These are phyloP conservation scores for Whitmania pigra DNA, from an alignment of 1,140 invertebrate genomes.

Conservation along the genomic window DNA sequence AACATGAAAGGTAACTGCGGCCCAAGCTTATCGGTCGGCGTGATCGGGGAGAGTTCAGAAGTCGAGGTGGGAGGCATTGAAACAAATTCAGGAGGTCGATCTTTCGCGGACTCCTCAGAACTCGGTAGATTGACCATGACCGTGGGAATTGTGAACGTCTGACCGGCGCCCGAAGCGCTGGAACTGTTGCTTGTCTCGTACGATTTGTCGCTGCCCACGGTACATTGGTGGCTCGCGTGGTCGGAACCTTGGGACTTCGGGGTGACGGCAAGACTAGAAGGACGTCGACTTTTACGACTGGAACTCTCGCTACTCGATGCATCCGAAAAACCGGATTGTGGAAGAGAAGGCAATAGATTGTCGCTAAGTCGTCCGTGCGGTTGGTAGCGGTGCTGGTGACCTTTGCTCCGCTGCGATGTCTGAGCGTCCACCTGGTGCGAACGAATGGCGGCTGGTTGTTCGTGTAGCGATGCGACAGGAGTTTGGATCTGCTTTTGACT, in stretches of 20 bases:
- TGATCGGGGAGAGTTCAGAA: background rate
- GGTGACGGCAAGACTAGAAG: slow-evolving; percentile 5
- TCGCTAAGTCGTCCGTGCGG: background rate
- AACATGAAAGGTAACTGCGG: no score
- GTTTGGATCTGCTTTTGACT: background rate
- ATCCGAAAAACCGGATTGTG: slow-evolving; percentile 13
- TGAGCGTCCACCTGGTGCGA: background rate
- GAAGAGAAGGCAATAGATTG: slow-evolving; percentile 8
- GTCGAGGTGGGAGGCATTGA: background rate
- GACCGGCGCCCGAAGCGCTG: background rate
- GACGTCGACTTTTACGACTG: background rate
- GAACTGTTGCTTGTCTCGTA: background rate
- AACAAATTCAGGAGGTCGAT: background rate
- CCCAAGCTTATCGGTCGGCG: background rate
- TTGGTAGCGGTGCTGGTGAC: background rate
- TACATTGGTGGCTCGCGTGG: background rate
- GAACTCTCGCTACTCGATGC: background rate
- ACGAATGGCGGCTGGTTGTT: background rate
- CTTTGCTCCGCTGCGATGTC: background rate
- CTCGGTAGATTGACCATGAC: no score
- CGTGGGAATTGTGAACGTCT: background rate
- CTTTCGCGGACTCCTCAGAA: background rate
- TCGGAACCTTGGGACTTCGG: background rate
- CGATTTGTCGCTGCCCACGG: background rate
- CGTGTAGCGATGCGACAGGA: background rate